These are phyloP conservation scores for Stramonita haemastoma DNA, from an alignment of 2,888 invertebrate species.

Conservation along the genomic window DNA sequence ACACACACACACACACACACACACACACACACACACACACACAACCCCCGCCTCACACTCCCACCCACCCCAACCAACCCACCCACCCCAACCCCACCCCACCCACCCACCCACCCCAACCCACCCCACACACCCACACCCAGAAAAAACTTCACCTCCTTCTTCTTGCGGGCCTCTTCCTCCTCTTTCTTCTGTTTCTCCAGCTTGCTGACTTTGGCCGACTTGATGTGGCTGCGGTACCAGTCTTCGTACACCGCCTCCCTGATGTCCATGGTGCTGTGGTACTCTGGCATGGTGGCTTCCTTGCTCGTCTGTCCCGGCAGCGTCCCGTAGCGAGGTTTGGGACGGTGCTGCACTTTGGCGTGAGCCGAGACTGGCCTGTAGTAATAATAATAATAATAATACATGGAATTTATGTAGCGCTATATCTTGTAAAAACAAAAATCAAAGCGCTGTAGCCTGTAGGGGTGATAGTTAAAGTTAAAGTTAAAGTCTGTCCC, in stretches of 20 bases:
- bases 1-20: too few relatives aligned
- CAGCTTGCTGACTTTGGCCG: conserved; percentile 55
- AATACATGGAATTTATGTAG: too few relatives aligned
- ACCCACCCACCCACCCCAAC: too few relatives aligned
- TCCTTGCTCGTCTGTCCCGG: conserved; percentile 57
- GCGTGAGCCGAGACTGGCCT: conserved; percentile 52
- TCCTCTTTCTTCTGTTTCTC: conserved; percentile 65
- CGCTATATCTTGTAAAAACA: too few relatives aligned
- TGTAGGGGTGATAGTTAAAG: too few relatives aligned
- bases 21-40: too few relatives aligned
- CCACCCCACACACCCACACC: neutral
- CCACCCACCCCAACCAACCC: too few relatives aligned
- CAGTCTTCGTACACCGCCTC: conserved; percentile 69
- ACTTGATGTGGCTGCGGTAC: conserved; percentile 60
- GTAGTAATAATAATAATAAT: too few relatives aligned
- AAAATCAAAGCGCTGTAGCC: too few relatives aligned
- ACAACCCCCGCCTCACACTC: too few relatives aligned
- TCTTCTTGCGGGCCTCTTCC: conserved; percentile 65
- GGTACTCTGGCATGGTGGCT: conserved; percentile 54
- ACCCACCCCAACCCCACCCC: too few relatives aligned
- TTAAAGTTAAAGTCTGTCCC: too few relatives aligned
- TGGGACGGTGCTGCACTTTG: conserved; percentile 58
- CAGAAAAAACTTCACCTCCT: conserved; percentile 55
- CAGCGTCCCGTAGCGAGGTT: conserved; percentile 66
- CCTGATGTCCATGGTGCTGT: conserved; percentile 64